Conservation (phyloP, 2,888 invertebrate genomes). For the Orthosia gothica region DNA sequence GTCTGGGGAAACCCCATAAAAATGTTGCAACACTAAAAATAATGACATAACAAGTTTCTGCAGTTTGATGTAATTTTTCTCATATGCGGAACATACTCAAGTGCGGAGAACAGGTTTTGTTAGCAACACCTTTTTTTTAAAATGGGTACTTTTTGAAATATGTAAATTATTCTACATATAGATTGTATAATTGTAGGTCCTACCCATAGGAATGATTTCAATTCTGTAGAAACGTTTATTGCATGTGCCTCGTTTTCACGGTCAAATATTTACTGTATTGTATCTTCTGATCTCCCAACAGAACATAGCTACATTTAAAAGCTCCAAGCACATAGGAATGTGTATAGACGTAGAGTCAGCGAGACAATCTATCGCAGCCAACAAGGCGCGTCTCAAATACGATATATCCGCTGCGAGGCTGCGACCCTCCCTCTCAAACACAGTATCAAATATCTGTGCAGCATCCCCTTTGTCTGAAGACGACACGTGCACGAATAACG, state of each 20-base stretch:
- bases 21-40: slow-evolving; percentile 20
- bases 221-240: background rate
- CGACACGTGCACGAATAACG: slow-evolving; percentile 54
- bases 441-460: slow-evolving; percentile 61
- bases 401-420: slow-evolving; percentile 37
- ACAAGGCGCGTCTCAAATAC: slow-evolving; percentile 47
- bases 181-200: background rate
- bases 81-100: background rate
- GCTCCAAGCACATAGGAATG: background rate
- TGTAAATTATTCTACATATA: background rate
- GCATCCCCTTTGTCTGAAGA: slow-evolving; percentile 44
- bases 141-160: background rate
- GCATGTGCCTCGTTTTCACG: background rate
- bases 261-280: background rate
- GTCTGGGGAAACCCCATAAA: slow-evolving; percentile 8
- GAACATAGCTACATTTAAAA: slow-evolving; percentile 3
- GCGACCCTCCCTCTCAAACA: slow-evolving; percentile 33
- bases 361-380: slow-evolving; percentile 31
- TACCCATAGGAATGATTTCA: background rate
- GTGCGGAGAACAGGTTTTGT: background rate
- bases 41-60: background rate
- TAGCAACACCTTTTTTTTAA: slow-evolving; percentile 21
- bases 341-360: slow-evolving; percentile 9
- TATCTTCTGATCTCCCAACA: background rate
- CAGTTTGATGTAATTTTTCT: slow-evolving; percentile 1